These are phyloP conservation scores for Suncus etruscus DNA, from an alignment of 2,113 vertebrate species.

Conservation along the genomic window DNA sequence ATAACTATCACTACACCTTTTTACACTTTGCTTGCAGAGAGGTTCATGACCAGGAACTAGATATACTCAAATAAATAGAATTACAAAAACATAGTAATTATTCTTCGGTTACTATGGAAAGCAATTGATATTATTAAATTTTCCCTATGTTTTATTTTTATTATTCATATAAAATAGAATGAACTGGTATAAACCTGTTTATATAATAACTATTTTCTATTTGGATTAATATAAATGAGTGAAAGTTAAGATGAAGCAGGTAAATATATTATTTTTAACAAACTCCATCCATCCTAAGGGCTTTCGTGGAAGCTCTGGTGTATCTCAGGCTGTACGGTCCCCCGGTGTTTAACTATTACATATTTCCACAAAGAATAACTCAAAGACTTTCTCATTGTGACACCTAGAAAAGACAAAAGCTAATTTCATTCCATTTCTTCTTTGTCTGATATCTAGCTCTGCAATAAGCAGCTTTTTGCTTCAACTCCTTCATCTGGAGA, in stretches of 20 bases:
- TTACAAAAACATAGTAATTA: too few relatives aligned
- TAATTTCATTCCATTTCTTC: accelerated
- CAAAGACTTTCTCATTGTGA: too few relatives aligned
- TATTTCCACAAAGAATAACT: not conserved
- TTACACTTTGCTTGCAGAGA: too few relatives aligned
- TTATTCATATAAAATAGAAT: not conserved
- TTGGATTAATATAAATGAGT: too few relatives aligned
- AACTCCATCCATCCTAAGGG: accelerated
- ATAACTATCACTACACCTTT: too few relatives aligned
- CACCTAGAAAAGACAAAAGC: not conserved
- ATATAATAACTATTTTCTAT: too few relatives aligned
- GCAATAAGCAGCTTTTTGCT: too few relatives aligned
- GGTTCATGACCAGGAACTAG: too few relatives aligned
- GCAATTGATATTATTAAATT: not conserved
- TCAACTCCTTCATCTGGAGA: not conserved
- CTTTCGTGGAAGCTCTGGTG: not conserved
- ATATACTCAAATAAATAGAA: too few relatives aligned
- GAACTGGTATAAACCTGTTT: not conserved
- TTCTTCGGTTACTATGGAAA: not conserved
- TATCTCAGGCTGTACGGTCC: too few relatives aligned
- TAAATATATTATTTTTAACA: not conserved
- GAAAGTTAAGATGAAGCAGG: accelerated
- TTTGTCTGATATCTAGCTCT: accelerated
- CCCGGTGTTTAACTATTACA: not conserved
- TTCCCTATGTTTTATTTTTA: not conserved